phyloP scores from a whole-genome alignment of 2,888 invertebrate genomes.

The Limnephilus lunatus region DNA sequence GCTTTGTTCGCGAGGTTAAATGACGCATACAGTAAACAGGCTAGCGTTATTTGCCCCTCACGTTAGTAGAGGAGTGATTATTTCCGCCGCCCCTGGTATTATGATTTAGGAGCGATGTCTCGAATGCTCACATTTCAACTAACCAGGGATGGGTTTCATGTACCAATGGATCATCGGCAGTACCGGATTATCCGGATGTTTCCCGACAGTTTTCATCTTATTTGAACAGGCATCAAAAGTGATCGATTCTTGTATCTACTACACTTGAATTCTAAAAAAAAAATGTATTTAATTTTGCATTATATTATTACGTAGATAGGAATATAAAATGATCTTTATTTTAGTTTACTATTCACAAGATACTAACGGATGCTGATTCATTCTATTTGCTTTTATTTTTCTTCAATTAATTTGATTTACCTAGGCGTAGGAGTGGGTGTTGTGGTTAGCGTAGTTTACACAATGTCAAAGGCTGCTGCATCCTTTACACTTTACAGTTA shows the following conservation, averaged over 20 bases:
- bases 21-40: not conserved
- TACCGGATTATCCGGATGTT: not conserved
- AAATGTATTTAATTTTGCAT: too few relatives aligned
- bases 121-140: conserved; percentile 1
- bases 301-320: too few relatives aligned
- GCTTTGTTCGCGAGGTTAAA: not conserved
- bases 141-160: not conserved
- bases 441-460: not conserved
- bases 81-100: conserved; percentile 2
- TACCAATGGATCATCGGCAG: not conserved
- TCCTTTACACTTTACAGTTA: not conserved
- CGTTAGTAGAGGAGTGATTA: conserved; percentile 19
- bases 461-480: not conserved
- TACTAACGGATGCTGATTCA: too few relatives aligned
- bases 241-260: not conserved
- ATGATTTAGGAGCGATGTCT: not conserved
- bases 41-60: not conserved
- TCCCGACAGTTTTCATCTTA: not conserved
- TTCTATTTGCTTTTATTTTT: too few relatives aligned
- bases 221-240: not conserved
- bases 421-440: too few relatives aligned
- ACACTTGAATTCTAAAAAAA: too few relatives aligned
- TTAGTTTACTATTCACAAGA: too few relatives aligned
- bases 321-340: too few relatives aligned
- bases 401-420: too few relatives aligned